A percentile compares a stretch with the other conserved stretches of the same genome.
Conservation (phyloP, 1,140 invertebrate genomes). For the Drosophila ficusphila region DNA sequence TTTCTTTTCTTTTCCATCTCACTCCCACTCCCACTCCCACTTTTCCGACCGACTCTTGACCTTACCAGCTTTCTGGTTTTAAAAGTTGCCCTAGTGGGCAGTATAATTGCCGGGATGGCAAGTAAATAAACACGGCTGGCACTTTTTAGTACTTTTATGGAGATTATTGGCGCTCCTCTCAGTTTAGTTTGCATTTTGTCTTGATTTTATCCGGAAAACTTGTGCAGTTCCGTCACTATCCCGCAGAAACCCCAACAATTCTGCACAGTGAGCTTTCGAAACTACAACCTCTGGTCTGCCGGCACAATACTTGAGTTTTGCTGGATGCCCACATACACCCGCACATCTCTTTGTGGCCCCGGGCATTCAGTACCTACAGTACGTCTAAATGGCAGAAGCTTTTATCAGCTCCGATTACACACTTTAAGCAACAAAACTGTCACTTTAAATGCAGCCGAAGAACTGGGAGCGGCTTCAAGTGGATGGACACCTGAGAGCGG, state of each 20-base stretch:
- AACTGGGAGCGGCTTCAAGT: slow-evolving; percentile 6
- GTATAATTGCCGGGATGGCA: neutral
- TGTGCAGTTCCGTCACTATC: neutral
- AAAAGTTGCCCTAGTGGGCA: neutral
- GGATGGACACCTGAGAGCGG: slow-evolving; percentile 67
- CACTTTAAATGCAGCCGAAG: slow-evolving; percentile 71
- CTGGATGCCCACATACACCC: no score
- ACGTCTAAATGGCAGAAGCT: slow-evolving; percentile 61
- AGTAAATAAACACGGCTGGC: neutral
- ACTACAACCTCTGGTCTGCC: neutral
- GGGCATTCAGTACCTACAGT: slow-evolving; percentile 20
- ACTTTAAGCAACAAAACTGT: slow-evolving; percentile 75
- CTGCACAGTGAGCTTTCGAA: neutral
- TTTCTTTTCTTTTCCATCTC: neutral
- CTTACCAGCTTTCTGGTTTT: slow-evolving; percentile 9
- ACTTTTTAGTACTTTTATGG: neutral
- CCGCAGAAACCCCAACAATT: neutral
- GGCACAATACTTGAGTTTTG: slow-evolving; percentile 1
- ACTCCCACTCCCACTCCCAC: neutral
- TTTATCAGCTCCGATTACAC: slow-evolving; percentile 80
- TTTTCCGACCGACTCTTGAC: slow-evolving; percentile 42
- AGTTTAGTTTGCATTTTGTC: neutral
- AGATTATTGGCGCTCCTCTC: neutral
- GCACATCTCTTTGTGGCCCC: neutral
- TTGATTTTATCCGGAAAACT: neutral